These are phyloP conservation scores for Himalopsyche anomala DNA, from an alignment of 2,888 invertebrate species.

Conservation along the genomic window DNA sequence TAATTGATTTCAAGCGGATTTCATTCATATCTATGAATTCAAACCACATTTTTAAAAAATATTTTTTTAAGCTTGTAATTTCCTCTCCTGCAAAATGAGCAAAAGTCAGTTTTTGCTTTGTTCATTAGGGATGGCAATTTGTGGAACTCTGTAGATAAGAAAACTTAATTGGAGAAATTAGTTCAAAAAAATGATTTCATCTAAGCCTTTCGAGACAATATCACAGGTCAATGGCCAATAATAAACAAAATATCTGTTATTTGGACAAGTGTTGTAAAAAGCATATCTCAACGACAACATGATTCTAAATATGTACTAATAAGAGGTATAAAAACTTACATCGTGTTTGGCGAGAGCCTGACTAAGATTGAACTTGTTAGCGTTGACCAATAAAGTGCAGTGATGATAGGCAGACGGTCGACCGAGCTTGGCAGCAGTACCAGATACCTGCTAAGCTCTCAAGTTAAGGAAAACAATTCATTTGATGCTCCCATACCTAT, in stretches of 20 bases:
- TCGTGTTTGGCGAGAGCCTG: slow-evolving; percentile 85
- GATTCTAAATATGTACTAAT: neutral
- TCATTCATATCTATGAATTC: no score
- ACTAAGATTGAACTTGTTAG: slow-evolving; percentile 86
- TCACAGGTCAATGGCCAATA: neutral
- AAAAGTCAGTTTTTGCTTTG: no score
- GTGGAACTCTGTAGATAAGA: no score
- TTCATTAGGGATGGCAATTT: no score
- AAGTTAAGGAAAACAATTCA: slow-evolving; percentile 58
- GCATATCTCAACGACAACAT: neutral
- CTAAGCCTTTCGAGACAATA: no score
- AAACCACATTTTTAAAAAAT: no score
- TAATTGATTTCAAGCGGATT: no score
- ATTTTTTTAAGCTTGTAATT: no score
- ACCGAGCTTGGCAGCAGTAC: slow-evolving; percentile 95
- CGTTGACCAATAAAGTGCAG: slow-evolving; percentile 94
- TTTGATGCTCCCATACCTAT: neutral
- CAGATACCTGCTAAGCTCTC: slow-evolving; percentile 85
- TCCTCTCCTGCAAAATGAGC: neutral
- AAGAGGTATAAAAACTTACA: slow-evolving; percentile 74
- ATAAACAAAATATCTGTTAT: neutral
- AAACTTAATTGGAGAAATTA: no score
- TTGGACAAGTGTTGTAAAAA: neutral
- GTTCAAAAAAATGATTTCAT: no score
- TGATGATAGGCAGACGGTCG: slow-evolving; percentile 96